Base-by-base conservation (phyloP, 2,113 vertebrate genomes). In the Cyanocitta stelleri region DNA sequence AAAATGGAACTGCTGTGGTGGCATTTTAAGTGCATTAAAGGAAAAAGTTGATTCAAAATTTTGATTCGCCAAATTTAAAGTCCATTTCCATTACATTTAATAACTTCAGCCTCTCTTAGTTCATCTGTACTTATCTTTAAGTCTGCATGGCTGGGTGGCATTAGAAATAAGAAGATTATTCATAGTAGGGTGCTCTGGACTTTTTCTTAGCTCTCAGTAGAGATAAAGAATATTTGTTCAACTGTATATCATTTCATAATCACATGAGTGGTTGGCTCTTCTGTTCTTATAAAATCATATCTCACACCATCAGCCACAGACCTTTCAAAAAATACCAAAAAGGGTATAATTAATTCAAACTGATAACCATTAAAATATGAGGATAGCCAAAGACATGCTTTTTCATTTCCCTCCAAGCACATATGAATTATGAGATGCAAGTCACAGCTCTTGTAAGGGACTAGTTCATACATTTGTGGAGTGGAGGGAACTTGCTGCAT, bases 161-260 rank as follows among this genome's bases (percentile, higher is more conserved):
- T 92, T 90, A 95, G 88, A 85, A 97, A 96, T 97, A 96, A 97
- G 94, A 88, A 89, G 90, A 95, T 95, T 96, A 97, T 93, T 96
- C 92, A 95, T 96, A 96, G 83, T 87, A 94, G 79, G 85, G 64
- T 92, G 68, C 80, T 90, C 73, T 93, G 86, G 92, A 94, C 69
- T 85, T 95, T 80, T 90, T 94, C 86, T 84, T 84, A 86, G 68
- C 80, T 93, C 54, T 89, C 90, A 26, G 68, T 66, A 46, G 32
- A 91, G 87, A 95, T 82, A 95, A 92, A 90, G 84, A 81, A 95
- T 85, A 90, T 87, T 92, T 90, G 49, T 80, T 90, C 89, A 93
- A 81, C 75, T 93, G 59, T 66, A 56, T 78, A 85, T 90, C 85
- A 92, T 80, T 93, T 64, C 29, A 43, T 64, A 90, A 94, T 82